phyloP scores from a whole-genome alignment of 2,113 vertebrate species.

The Anolis carolinensis region DNA sequence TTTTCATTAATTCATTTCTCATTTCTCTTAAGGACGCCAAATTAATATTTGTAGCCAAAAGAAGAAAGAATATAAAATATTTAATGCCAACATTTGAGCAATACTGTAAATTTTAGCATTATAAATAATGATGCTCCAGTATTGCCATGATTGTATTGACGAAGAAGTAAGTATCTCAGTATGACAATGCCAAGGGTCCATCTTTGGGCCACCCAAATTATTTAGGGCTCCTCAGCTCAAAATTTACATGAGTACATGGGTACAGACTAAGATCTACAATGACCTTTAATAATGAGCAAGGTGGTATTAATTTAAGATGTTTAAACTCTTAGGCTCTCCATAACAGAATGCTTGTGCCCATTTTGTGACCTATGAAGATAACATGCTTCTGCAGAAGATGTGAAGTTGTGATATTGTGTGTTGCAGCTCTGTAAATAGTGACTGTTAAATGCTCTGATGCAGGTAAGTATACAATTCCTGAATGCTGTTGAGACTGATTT shows the following conservation, averaged over 20 bases:
- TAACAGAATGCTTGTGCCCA: background rate
- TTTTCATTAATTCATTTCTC: background rate
- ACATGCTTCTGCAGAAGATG: background rate
- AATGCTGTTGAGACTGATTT: background rate
- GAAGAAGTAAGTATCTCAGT: background rate
- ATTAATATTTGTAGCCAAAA: background rate
- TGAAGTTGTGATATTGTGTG: background rate
- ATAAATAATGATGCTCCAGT: background rate
- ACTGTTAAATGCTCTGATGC: background rate
- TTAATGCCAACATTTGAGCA: background rate
- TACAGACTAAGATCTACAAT: background rate
- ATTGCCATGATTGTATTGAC: background rate
- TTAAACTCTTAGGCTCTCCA: too few species aligned
- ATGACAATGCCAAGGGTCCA: background rate
- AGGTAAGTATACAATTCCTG: conserved; percentile 44
- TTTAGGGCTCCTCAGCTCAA: background rate
- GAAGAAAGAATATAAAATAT: background rate
- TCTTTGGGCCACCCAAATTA: background rate
- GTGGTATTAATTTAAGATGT: background rate
- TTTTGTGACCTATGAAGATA: background rate
- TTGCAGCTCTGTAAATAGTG: fast-evolving
- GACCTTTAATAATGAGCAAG: background rate
- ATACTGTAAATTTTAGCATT: background rate
- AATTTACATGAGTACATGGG: background rate
- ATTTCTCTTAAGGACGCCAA: background rate